Base-by-base conservation (phyloP, 1,140 invertebrate species). In the Araneus ventricosus region DNA sequence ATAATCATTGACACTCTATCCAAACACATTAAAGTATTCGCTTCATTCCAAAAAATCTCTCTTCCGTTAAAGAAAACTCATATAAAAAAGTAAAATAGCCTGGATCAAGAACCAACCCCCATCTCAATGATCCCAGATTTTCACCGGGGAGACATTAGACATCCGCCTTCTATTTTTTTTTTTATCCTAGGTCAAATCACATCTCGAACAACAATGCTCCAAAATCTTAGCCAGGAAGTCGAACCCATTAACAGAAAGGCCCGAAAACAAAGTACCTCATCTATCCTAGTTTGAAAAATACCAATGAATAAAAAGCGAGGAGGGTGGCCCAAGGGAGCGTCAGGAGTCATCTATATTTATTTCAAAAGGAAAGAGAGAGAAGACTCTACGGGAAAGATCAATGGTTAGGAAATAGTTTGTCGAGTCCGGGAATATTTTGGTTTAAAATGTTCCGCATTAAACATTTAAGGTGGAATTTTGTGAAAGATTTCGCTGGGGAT, bases 331-430 rank as follows among this genome's bases (percentile, higher is more conserved):
- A 39, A 22, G 75, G 52, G 89, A 90, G 30, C 30, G 22, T 52
- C 34, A 24, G 41, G 57, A 80, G 89, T 90, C 89, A 90, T 90
- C 89, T 61, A 90, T 90, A 82, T 82, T 90, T 90, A 90, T 90
- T 90, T 90, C 70, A n/a, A 22, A 20, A 27, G 27, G 89, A 30
- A 90, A 70, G 80, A 45, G 39, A 4, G 20, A 22, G 80, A 41
- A 10, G 24, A 22, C 24, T n/a, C 30, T 75, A 75, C 70, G 70
- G 45, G 17, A 45, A 45, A 82, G 80, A 82, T 82, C 80, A 82
- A 82, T 82, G 80, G 80, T n/a, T 45, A n/a, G 39, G 80, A 52
- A 82, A 82, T 82, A 82, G 80, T 82, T 82, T 45, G 39, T 52
- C 22, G 80, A 82, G 39, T 20, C 5, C 17, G 80, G n/a, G 41